Evolutionary conservation across 2,888 invertebrate species (phyloP).

Genomic region (Celastrina argiolus): DNA sequence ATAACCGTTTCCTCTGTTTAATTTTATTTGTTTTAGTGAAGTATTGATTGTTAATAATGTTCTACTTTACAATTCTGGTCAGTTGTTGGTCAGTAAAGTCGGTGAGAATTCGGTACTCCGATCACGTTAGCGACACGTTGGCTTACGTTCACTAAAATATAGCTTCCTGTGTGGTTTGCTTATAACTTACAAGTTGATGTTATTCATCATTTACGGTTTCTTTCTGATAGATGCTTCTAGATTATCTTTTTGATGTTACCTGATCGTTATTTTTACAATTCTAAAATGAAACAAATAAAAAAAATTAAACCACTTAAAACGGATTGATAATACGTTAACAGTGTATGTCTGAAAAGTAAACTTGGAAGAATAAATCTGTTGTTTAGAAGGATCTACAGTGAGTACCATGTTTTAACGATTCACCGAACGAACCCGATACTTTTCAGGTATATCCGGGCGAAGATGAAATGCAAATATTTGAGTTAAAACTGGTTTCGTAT

Average conservation of each 20-base stretch:
- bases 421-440: not conserved
- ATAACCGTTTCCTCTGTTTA: not conserved
- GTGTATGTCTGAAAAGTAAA: too few relatives aligned
- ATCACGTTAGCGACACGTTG: constrained; percentile 14
- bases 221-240: not conserved
- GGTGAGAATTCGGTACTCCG: not conserved
- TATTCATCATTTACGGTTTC: not conserved
- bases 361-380: too few relatives aligned
- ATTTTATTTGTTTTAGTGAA: not conserved
- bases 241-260: not conserved
- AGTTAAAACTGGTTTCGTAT: constrained; percentile 19
- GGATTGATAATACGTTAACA: too few relatives aligned
- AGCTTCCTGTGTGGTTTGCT: constrained; percentile 7
- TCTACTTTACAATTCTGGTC: constrained; percentile 15
- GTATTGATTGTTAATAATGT: constrained; percentile 3
- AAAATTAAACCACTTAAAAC: too few relatives aligned
- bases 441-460: not conserved
- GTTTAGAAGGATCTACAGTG: not conserved
- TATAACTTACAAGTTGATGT: not conserved
- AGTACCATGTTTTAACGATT: not conserved
- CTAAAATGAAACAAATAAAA: too few relatives aligned
- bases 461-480: constrained; percentile 18
- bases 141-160: constrained; percentile 7
- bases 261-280: not conserved
- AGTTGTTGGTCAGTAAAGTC: constrained; percentile 5